phyloP scores from a whole-genome alignment of 2,113 vertebrate genomes.

The Isurus oxyrinchus region DNA sequence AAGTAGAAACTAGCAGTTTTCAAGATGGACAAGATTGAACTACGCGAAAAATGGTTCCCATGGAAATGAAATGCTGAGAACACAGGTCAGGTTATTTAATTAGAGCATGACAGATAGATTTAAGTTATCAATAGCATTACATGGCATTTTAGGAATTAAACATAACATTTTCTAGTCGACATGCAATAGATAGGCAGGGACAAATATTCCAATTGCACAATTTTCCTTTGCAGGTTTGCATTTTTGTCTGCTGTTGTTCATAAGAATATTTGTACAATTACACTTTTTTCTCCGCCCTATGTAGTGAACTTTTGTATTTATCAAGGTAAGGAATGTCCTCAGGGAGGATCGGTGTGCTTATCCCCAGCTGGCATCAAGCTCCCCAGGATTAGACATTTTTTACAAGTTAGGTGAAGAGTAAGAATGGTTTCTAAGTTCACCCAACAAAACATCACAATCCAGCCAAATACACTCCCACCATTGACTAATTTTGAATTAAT shows the following conservation, averaged over 20 bases:
- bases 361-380: neutral
- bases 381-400: neutral
- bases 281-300: neutral
- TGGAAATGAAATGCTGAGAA: neutral
- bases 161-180: neutral
- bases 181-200: neutral
- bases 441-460: neutral
- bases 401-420: neutral
- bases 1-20: neutral
- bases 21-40: neutral
- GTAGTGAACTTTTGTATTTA: neutral
- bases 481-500: neutral
- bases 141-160: neutral
- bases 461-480: neutral
- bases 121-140: neutral
- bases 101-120: neutral
- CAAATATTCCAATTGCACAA: neutral
- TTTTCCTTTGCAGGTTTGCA: neutral
- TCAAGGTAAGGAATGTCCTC: conserved; percentile 11
- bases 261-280: neutral
- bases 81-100: neutral
- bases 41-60: neutral
- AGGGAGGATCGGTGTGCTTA: neutral
- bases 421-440: neutral
- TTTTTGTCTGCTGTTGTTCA: neutral